Conservation (phyloP, 2,888 invertebrate genomes). For the Torymus auratus region DNA sequence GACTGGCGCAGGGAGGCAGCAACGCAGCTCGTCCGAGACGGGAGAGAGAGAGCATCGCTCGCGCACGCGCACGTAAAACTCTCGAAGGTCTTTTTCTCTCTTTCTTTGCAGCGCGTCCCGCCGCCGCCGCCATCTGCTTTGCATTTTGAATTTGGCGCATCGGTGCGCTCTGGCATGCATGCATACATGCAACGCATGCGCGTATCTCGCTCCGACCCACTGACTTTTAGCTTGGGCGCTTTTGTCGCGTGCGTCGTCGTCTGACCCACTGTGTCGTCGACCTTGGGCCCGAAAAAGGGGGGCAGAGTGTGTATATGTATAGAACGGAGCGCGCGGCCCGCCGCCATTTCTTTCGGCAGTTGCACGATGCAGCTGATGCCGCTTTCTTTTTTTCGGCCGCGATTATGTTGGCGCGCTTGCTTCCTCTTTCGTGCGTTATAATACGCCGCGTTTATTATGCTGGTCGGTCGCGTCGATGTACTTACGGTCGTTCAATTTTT, state of each 20-base stretch:
- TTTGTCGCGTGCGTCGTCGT: too few species aligned
- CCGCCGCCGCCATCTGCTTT: constrained; percentile 41
- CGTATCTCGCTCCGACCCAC: constrained; percentile 17
- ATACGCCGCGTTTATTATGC: too few species aligned
- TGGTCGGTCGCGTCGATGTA: too few species aligned
- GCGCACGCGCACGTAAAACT: too few species aligned
- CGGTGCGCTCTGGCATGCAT: not conserved
- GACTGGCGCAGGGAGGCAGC: too few species aligned
- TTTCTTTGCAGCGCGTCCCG: not conserved
- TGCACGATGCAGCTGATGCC: not conserved
- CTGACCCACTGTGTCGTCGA: not conserved
- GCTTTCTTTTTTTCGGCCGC: not conserved
- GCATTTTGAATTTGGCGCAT: constrained; percentile 38
- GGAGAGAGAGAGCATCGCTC: too few species aligned
- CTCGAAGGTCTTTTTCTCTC: too few species aligned
- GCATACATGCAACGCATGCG: not conserved
- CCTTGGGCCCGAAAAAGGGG: constrained; percentile 45
- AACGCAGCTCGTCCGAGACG: too few species aligned
- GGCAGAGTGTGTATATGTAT: not conserved
- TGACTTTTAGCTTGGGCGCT: constrained; percentile 41
- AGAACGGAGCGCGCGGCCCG: too few species aligned
- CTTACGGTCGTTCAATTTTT: too few species aligned
- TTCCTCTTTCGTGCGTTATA: constrained; percentile 3
- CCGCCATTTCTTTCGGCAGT: not conserved
- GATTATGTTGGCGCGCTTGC: not conserved